phyloP scores from a whole-genome alignment of 2,797 vertebrate genomes.

The Crossoptilon crossoptilon region DNA sequence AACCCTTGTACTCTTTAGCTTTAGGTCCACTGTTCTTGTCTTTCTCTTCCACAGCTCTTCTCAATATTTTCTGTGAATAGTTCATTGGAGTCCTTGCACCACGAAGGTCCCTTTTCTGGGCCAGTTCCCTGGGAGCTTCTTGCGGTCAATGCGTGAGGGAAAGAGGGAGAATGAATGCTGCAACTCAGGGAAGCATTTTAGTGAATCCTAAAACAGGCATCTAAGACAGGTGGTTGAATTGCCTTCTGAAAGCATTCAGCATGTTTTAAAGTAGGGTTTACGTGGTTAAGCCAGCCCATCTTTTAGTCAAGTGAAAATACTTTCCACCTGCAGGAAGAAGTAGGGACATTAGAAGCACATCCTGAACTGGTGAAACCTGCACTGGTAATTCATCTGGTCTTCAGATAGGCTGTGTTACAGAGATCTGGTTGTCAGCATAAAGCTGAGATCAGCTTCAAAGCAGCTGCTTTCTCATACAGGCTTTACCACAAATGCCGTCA shows the following conservation, averaged over 20 bases:
- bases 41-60: neutral
- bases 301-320: neutral
- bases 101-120: neutral
- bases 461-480: conserved; percentile 29
- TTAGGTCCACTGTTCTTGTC: neutral
- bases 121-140: neutral
- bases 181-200: neutral
- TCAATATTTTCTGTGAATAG: neutral
- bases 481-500: conserved; percentile 43
- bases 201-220: neutral
- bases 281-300: neutral
- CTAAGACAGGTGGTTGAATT: neutral
- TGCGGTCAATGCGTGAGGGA: neutral
- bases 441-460: conserved; percentile 66
- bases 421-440: conserved; percentile 16
- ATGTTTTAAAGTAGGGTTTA: neutral
- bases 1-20: neutral
- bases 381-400: conserved; percentile 11
- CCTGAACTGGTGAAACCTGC: neutral
- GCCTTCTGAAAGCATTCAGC: neutral
- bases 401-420: neutral
- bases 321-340: neutral
- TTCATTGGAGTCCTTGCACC: neutral
- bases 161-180: neutral
- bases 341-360: neutral